Conservation (phyloP, 2,113 vertebrate species). For the Steatornis caripensis region DNA sequence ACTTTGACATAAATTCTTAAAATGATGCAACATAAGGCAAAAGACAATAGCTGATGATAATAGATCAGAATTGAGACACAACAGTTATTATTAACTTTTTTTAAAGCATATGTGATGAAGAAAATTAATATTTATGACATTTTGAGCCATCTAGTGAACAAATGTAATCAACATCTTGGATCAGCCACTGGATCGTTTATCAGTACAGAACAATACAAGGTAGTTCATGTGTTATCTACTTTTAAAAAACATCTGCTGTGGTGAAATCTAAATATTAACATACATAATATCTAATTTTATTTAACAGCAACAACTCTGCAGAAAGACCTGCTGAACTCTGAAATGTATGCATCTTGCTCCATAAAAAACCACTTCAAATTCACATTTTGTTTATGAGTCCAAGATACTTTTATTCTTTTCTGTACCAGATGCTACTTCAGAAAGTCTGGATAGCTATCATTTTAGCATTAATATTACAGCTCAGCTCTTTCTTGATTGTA, state of each 20-base stretch:
- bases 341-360: neutral
- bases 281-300: neutral
- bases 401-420: neutral
- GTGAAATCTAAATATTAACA: neutral
- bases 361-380: neutral
- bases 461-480: neutral
- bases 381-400: neutral
- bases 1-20: neutral
- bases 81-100: neutral
- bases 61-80: neutral
- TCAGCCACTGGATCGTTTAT: neutral
- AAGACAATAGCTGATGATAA: neutral
- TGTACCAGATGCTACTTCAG: neutral
- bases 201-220: neutral
- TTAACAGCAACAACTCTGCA: neutral
- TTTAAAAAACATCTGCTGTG: neutral
- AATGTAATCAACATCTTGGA: neutral
- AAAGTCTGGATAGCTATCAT: neutral
- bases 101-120: neutral
- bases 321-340: neutral
- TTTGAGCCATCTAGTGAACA: neutral
- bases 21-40: neutral
- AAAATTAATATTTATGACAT: neutral
- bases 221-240: neutral
- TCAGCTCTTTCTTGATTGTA: neutral